These are phyloP conservation scores for Numenius arquata DNA, from an alignment of 2,113 vertebrate species.

Conservation along the genomic window DNA sequence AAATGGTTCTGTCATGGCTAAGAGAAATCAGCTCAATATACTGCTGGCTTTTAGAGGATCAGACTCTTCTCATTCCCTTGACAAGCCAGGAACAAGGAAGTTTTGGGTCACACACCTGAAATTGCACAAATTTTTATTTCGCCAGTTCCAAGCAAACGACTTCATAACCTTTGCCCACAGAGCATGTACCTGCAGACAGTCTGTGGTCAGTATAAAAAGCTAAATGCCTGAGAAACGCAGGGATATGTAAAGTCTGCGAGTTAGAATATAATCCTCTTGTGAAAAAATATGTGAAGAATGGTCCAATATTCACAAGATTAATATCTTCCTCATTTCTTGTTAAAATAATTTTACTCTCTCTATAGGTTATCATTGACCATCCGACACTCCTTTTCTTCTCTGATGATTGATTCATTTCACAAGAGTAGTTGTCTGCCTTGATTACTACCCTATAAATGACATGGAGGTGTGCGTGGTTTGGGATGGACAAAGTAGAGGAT, in stretches of 20 bases:
- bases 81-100: constrained; percentile 17
- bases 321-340: background rate
- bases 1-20: constrained; percentile 33
- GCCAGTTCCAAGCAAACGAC: background rate
- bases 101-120: background rate
- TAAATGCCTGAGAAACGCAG: background rate
- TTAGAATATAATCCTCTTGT: background rate
- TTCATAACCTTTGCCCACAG: background rate
- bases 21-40: constrained; percentile 63
- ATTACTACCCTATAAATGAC: background rate
- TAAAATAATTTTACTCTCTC: background rate
- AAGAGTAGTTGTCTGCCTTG: background rate
- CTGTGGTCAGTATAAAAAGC: background rate
- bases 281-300: background rate
- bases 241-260: background rate
- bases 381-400: background rate
- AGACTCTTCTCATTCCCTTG: constrained; percentile 9
- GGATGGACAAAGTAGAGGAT: background rate
- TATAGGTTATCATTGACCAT: background rate
- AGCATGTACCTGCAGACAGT: background rate
- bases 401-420: background rate
- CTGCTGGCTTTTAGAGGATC: constrained; percentile 19
- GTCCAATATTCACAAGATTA: background rate
- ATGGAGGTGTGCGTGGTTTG: background rate
- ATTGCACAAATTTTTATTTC: constrained; percentile 28